Evolutionary conservation across 2,113 vertebrate genomes (phyloP).

Genomic region (Crotalus horridus): DNA sequence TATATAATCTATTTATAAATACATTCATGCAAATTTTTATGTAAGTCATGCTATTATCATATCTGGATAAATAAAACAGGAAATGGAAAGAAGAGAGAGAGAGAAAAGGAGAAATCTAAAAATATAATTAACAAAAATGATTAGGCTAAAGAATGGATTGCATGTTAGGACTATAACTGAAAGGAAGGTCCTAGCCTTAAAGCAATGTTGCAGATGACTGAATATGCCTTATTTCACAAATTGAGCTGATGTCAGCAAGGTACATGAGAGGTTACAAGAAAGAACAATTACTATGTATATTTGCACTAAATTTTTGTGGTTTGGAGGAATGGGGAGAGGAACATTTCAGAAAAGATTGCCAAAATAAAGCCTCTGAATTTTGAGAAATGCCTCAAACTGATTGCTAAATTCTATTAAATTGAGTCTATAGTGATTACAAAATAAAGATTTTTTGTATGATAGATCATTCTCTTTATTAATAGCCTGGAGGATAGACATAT

Average conservation of each 20-base stretch:
- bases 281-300: not conserved
- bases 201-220: not conserved
- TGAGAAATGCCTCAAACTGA: slow-evolving; percentile 41
- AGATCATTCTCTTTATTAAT: slow-evolving; percentile 56
- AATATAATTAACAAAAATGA: not conserved
- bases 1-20: not conserved
- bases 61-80: not conserved
- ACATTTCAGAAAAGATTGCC: slow-evolving; percentile 13
- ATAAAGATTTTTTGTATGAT: slow-evolving; percentile 49
- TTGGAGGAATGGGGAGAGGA: slow-evolving; percentile 3
- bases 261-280: not conserved
- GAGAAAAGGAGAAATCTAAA: not conserved
- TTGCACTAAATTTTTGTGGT: not conserved
- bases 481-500: slow-evolving; percentile 55
- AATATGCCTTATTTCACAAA: not conserved
- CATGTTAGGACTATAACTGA: not conserved
- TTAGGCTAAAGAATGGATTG: not conserved
- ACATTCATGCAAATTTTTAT: not conserved
- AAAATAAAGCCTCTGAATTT: slow-evolving; percentile 20
- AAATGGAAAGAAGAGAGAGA: not conserved
- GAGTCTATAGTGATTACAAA: slow-evolving; percentile 43
- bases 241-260: slow-evolving; percentile 18
- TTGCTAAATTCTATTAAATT: slow-evolving; percentile 41
- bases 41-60: not conserved
- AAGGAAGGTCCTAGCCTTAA: not conserved